Conservation (phyloP, 2,888 invertebrate genomes). For the Ophonus ardosiacus region DNA sequence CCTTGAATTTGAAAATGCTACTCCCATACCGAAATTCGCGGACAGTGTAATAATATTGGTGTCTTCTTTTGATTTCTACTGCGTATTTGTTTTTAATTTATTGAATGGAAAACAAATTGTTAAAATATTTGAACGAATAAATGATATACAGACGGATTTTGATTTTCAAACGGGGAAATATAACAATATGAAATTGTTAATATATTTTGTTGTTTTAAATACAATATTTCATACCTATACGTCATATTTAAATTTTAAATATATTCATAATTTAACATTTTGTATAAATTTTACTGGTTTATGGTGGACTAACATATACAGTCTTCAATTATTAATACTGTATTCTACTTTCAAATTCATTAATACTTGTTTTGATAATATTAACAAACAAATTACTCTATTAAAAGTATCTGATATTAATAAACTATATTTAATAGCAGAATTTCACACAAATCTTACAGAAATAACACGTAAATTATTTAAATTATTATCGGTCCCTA, state of each 20-base stretch:
- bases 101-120: not conserved
- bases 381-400: not conserved
- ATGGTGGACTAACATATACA: not conserved
- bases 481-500: not conserved
- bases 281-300: not conserved
- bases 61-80: not conserved
- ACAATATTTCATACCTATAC: not conserved
- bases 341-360: not conserved
- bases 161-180: not conserved
- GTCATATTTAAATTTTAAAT: not conserved
- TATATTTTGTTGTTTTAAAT: not conserved
- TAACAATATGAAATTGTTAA: not conserved
- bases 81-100: slow-evolving; percentile 1
- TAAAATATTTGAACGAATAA: not conserved
- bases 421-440: not conserved
- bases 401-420: not conserved
- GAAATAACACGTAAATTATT: not conserved
- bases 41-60: slow-evolving; percentile 1
- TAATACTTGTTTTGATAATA: not conserved
- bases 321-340: slow-evolving; percentile 4
- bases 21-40: not conserved
- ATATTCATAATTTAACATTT: not conserved
- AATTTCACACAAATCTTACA: not conserved
- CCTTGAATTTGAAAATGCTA: slow-evolving; percentile 10
- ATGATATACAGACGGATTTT: not conserved